A percentile compares a stretch with the other conserved stretches of the same genome.
Evolutionary conservation across 2,888 invertebrate genomes (phyloP).

Genomic region (Furcula furcula): DNA sequence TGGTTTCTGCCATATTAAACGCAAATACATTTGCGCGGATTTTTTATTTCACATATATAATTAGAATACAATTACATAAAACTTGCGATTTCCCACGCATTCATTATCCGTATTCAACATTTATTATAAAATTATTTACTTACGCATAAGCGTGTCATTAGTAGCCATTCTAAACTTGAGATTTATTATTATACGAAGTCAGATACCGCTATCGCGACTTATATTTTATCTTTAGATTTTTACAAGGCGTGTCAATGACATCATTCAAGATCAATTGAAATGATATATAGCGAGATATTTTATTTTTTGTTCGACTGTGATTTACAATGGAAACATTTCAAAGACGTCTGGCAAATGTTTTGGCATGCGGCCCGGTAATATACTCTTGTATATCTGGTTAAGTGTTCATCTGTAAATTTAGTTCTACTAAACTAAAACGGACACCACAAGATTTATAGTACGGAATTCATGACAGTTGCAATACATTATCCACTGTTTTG

Average conservation of each 20-base stretch:
- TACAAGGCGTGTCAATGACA: slow-evolving; percentile 33
- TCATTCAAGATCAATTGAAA: slow-evolving; percentile 25
- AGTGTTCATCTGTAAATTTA: slow-evolving; percentile 33
- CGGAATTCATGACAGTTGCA: slow-evolving; percentile 35
- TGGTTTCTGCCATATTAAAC: too few species aligned
- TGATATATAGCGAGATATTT: slow-evolving; percentile 19
- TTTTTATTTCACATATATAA: neutral
- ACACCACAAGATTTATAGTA: slow-evolving; percentile 35
- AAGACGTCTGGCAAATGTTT: slow-evolving; percentile 39
- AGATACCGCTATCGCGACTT: slow-evolving; percentile 14
- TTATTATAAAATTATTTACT: too few species aligned
- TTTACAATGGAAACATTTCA: slow-evolving; percentile 36
- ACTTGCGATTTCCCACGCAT: neutral
- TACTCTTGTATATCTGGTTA: slow-evolving; percentile 23
- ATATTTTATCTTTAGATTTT: slow-evolving; percentile 13
- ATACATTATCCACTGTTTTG: slow-evolving; percentile 34
- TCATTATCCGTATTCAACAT: slow-evolving; percentile 4
- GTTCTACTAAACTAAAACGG: slow-evolving; percentile 40
- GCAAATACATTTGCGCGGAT: too few species aligned
- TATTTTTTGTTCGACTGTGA: slow-evolving; percentile 24
- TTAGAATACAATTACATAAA: neutral
- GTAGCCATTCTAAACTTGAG: slow-evolving; percentile 6
- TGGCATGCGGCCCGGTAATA: slow-evolving; percentile 42
- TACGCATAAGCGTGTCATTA: slow-evolving; percentile 9
- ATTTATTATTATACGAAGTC: slow-evolving; percentile 14